phyloP scores from a whole-genome alignment of 2,113 vertebrate genomes.

The Poeciliopsis turrubarensis region DNA sequence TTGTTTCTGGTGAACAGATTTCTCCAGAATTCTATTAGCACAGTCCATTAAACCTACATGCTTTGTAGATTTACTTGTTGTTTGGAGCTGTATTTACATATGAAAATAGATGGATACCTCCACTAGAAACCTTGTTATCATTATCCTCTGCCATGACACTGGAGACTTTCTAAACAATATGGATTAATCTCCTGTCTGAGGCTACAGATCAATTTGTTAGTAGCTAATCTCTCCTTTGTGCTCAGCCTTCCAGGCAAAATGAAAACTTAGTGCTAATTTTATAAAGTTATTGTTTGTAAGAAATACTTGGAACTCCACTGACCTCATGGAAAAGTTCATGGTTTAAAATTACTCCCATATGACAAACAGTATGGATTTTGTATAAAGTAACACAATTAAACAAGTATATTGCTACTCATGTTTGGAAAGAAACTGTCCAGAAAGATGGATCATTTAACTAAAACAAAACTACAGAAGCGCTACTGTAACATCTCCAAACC shows the following conservation, averaged over 20 bases:
- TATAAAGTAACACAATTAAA: constrained; percentile 4
- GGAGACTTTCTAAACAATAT: constrained; percentile 25
- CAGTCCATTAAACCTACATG: not conserved
- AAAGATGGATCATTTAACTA: constrained; percentile 16
- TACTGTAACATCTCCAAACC: not conserved
- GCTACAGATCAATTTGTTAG: constrained; percentile 62
- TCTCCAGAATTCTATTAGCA: not conserved
- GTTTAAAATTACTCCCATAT: not conserved
- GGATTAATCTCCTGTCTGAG: constrained; percentile 49
- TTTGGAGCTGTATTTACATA: not conserved
- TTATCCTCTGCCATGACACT: too few relatives aligned
- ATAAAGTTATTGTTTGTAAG: not conserved
- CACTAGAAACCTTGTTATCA: too few relatives aligned
- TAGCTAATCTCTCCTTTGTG: constrained; percentile 42
- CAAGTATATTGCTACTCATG: not conserved
- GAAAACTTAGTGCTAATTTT: constrained; percentile 1
- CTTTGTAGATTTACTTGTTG: not conserved
- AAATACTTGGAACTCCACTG: not conserved
- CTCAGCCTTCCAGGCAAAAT: constrained; percentile 4
- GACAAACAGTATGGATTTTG: not conserved
- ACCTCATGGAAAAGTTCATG: not conserved
- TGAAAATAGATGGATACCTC: not conserved
- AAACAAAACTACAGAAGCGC: not conserved
- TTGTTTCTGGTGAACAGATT: not conserved
- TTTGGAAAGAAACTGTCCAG: not conserved